A percentile compares a stretch with the other conserved stretches of the same genome.
phyloP scores from a whole-genome alignment of 2,888 invertebrate species.

The Eupithecia abbreviata region DNA sequence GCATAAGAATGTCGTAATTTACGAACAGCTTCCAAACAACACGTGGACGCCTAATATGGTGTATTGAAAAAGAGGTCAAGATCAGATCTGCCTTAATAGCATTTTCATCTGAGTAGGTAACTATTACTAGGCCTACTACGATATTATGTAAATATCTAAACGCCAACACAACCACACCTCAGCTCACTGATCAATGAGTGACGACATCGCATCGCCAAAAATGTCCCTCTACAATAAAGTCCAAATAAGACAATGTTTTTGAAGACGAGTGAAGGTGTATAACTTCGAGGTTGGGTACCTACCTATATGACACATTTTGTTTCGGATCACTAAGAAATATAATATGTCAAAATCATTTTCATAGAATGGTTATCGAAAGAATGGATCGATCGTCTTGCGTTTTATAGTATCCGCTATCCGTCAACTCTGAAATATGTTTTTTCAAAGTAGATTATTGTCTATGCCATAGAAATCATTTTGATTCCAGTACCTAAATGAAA shows the following conservation, averaged over 20 bases:
- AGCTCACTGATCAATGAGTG: conserved; percentile 17
- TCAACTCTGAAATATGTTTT: no score
- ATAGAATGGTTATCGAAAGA: no score
- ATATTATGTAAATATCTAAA: conserved; percentile 20
- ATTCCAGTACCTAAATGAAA: no score
- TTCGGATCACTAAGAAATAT: no score
- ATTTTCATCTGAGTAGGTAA: background rate
- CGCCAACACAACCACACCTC: conserved; percentile 21
- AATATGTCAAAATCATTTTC: no score
- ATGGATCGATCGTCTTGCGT: no score
- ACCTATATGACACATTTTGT: no score
- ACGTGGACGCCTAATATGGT: conserved; percentile 48
- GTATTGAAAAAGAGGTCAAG: conserved; percentile 38
- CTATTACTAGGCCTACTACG: background rate
- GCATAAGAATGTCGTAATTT: conserved; percentile 62
- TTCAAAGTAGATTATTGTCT: no score
- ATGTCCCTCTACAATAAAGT: background rate
- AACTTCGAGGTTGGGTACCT: background rate
- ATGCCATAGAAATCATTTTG: no score
- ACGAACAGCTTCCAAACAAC: conserved; percentile 49
- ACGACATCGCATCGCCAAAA: background rate
- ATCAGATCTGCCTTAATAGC: conserved; percentile 15
- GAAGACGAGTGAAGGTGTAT: background rate
- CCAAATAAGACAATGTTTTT: background rate
- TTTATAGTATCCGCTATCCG: no score